Percentiles rank a stretch among this genome's conserved stretches.
These are phyloP conservation scores for Meriones psammophilus DNA, from an alignment of 2,797 vertebrate genomes.

Conservation along the genomic window DNA sequence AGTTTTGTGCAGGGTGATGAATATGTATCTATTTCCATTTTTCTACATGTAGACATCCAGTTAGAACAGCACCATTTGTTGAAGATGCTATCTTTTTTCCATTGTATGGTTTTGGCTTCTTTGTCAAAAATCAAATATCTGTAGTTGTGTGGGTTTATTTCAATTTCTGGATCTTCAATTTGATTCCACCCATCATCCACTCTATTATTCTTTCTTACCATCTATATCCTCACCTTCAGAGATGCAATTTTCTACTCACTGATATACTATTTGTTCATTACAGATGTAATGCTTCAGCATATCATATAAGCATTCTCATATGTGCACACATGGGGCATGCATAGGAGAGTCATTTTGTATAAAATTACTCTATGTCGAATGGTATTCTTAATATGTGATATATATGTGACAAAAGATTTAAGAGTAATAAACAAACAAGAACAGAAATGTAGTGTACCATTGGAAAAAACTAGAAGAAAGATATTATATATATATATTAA, in stretches of 20 bases:
- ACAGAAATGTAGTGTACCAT: background rate
- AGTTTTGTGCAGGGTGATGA: no score
- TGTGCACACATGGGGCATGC: background rate
- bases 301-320: fast-evolving
- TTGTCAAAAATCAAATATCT: no score
- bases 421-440: background rate
- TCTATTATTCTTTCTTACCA: background rate
- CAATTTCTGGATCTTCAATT: no score
- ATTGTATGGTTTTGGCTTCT: no score
- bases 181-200: no score
- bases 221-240: background rate
- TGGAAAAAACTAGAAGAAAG: background rate
- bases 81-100: no score
- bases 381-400: background rate
- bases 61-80: no score
- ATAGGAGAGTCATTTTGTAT: background rate
- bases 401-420: background rate
- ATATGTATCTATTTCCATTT: no score
- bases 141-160: no score
- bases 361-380: background rate
- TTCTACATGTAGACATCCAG: no score
- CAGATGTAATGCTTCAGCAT: background rate
- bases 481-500: no score
- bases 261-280: background rate
- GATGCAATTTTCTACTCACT: background rate